Percentiles rank a stretch among this genome's conserved stretches.
Conservation (phyloP, 30 jellyfish, hydroid and myxozoan species). For the Rhopilema esculentum region DNA sequence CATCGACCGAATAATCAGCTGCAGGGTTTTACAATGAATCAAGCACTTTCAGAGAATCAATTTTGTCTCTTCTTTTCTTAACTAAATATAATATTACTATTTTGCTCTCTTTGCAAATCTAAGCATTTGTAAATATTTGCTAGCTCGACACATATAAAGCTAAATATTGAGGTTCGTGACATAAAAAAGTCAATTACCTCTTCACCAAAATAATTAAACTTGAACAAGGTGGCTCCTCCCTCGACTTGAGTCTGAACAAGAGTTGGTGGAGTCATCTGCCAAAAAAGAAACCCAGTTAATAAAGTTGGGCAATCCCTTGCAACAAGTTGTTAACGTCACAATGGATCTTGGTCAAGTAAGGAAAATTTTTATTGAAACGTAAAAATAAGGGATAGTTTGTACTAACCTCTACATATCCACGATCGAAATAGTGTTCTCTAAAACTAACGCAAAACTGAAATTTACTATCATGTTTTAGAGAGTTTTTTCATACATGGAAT, state of each 20-base stretch:
- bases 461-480: no score
- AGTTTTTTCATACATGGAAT: no score
- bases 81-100: no score
- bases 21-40: no score
- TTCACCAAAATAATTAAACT: constrained; percentile 93
- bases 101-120: no score
- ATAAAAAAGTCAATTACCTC: constrained; percentile 32
- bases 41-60: no score
- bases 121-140: no score
- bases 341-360: no score
- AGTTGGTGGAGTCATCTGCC: constrained; percentile 94
- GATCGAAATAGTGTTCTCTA: constrained; percentile 88
- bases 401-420: constrained; percentile 89
- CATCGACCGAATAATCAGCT: no score
- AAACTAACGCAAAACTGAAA: constrained; percentile 59
- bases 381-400: not conserved
- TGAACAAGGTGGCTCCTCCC: constrained; percentile 96
- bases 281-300: not conserved
- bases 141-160: no score
- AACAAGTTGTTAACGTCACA: not conserved
- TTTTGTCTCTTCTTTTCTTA: no score
- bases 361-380: not conserved
- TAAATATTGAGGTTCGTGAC: not conserved
- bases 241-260: constrained; percentile 98
- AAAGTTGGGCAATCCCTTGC: not conserved